Evolutionary conservation across 2,113 vertebrate genomes (phyloP).

Genomic region (Bos indicus): DNA sequence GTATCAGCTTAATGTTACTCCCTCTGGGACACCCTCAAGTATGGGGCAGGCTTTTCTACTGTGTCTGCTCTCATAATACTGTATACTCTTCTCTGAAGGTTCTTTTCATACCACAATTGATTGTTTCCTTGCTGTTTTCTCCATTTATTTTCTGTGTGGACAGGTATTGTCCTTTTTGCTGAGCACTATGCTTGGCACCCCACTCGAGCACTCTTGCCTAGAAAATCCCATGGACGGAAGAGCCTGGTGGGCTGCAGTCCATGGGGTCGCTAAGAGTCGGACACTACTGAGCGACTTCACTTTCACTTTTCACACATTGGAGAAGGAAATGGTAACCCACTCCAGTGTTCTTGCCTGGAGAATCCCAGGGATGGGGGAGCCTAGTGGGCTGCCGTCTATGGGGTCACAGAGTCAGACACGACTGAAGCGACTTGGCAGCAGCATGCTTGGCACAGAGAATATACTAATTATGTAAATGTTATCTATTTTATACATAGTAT

Average conservation of each 20-base stretch:
- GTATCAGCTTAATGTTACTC: background rate
- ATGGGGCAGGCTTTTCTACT: background rate
- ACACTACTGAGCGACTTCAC: no score
- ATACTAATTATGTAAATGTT: background rate
- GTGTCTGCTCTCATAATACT: background rate
- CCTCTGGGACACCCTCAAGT: background rate
- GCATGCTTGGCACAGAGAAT: background rate
- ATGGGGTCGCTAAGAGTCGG: accelerated
- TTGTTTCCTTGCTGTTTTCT: background rate
- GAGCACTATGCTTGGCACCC: background rate
- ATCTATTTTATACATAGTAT: background rate
- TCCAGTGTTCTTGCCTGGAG: no score
- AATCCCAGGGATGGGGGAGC: no score
- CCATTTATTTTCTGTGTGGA: background rate
- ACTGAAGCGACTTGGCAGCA: no score
- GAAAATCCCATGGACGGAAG: no score
- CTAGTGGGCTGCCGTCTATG: no score
- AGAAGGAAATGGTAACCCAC: no score
- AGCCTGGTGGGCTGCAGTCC: no score
- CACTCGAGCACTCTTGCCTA: no score
- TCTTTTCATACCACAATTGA: background rate
- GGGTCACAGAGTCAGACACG: accelerated
- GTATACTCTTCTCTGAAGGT: background rate
- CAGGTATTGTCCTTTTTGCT: background rate
- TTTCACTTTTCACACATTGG: no score